Evolutionary conservation across 1,140 invertebrate species (phyloP).

Genomic region (Drosophila parvula): DNA sequence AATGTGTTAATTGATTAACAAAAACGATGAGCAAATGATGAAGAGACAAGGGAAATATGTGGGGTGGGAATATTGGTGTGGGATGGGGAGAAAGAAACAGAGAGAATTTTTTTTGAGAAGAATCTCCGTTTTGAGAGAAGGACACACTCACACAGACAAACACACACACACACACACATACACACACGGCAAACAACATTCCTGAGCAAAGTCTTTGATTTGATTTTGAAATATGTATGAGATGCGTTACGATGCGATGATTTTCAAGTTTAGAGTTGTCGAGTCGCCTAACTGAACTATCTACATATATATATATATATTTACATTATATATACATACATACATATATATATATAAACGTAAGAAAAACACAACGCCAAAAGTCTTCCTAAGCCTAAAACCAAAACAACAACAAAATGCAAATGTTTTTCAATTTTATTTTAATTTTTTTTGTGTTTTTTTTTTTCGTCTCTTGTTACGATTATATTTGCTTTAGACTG

Average conservation of each 20-base stretch:
- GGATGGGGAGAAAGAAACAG: not conserved
- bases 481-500: conserved; percentile 75
- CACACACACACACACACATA: conserved; percentile 6
- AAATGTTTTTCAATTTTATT: conserved; percentile 18
- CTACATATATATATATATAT: conserved; percentile 36
- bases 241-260: conserved; percentile 40
- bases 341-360: conserved; percentile 58
- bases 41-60: conserved; percentile 29
- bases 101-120: conserved; percentile 37
- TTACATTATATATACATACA: conserved; percentile 37
- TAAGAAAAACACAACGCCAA: conserved; percentile 77
- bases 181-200: conserved; percentile 63
- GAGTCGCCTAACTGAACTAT: conserved; percentile 45
- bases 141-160: conserved; percentile 25
- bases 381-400: conserved; percentile 79
- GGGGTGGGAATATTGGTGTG: conserved; percentile 16
- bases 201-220: conserved; percentile 71
- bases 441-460: not conserved
- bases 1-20: conserved; percentile 48
- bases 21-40: conserved; percentile 30
- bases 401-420: conserved; percentile 41
- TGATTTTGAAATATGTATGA: conserved; percentile 62
- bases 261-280: conserved; percentile 39
- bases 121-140: conserved; percentile 39
- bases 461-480: conserved; percentile 43